phyloP scores from a whole-genome alignment of 2,113 vertebrate genomes.

The Alethe diademata region DNA sequence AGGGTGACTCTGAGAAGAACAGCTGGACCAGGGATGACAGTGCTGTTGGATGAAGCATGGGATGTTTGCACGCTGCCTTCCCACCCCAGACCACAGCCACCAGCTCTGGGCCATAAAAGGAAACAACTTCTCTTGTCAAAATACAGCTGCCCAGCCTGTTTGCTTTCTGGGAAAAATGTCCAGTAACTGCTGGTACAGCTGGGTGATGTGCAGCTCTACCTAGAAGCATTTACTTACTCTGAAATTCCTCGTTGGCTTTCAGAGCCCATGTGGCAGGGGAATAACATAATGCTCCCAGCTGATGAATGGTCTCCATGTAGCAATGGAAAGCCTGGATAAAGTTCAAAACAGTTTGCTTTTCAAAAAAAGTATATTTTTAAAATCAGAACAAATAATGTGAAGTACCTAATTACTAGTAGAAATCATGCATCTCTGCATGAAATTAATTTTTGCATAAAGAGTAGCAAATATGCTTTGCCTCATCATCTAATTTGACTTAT shows the following conservation, averaged over 20 bases:
- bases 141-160: not conserved
- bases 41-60: accelerated
- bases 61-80: not conserved
- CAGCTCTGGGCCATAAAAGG: not conserved
- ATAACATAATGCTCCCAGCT: not conserved
- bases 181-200: not conserved
- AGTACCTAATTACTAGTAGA: not conserved
- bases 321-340: not conserved
- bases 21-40: not conserved
- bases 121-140: slow-evolving; percentile 29
- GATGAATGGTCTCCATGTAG: not conserved
- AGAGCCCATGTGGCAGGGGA: not conserved
- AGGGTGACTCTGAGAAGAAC: not conserved
- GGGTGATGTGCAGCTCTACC: not conserved
- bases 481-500: not conserved
- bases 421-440: not conserved
- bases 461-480: not conserved
- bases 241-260: not conserved
- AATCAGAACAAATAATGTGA: not conserved
- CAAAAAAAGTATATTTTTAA: not conserved
- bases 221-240: slow-evolving; percentile 7
- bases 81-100: not conserved
- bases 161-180: slow-evolving; percentile 10
- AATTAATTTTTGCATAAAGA: not conserved
- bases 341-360: not conserved